phyloP scores from a whole-genome alignment of 2,797 vertebrate genomes.

The Halcyon badia region DNA sequence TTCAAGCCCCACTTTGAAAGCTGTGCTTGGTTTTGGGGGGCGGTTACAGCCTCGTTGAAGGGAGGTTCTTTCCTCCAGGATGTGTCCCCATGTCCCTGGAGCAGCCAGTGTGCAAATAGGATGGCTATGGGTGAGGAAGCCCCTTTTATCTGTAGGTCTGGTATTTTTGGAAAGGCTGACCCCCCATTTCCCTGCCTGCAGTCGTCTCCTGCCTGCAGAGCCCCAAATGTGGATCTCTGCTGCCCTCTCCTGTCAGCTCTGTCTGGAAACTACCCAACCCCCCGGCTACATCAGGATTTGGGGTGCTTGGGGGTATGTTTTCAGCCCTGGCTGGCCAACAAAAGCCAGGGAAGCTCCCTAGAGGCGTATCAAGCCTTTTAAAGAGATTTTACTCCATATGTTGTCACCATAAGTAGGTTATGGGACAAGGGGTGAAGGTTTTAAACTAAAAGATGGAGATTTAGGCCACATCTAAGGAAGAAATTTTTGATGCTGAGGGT shows the following conservation, averaged over 20 bases:
- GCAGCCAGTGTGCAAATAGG: not conserved
- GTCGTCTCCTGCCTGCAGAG: not conserved
- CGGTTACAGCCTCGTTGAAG: not conserved
- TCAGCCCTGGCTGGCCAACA: not conserved
- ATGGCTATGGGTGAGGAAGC: fast-evolving
- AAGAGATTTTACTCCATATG: not conserved
- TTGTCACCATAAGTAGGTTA: not conserved
- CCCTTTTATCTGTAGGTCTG: fast-evolving
- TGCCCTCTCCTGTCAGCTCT: slow-evolving; percentile 68
- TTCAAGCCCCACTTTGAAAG: not conserved
- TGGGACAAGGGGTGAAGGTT: not conserved
- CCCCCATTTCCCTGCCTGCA: not conserved
- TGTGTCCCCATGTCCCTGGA: too few relatives aligned
- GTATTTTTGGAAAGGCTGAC: too few relatives aligned
- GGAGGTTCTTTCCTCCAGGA: fast-evolving
- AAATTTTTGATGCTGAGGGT: not conserved
- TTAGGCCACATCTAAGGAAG: not conserved
- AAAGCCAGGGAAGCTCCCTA: too few relatives aligned
- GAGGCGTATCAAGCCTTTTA: not conserved
- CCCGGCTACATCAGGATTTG: too few relatives aligned
- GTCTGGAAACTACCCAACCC: fast-evolving
- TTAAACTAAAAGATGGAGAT: not conserved
- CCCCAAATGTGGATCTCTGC: slow-evolving; percentile 40
- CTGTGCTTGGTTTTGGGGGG: not conserved
- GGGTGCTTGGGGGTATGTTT: fast-evolving